Evolutionary conservation across 2,888 invertebrate genomes (phyloP), one percentile per base, ranked within the genome.

Genomic region (Nasonovia ribisnigri): DNA sequence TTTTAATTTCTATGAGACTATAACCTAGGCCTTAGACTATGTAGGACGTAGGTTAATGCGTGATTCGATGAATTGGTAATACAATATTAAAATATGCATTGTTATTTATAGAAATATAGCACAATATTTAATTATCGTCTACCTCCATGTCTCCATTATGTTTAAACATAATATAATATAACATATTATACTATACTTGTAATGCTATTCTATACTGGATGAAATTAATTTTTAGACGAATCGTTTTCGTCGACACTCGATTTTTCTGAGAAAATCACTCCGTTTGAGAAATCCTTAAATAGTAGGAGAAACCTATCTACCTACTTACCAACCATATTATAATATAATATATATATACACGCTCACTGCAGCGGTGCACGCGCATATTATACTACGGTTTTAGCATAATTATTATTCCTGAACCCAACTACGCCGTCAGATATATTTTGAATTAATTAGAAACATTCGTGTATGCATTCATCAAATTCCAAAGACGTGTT

Each of bases 401-500:
- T 77, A 77, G 77, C 77, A 77, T 77, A 77, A 77, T 77, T 77
- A 77, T 77, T 77, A 77, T 77, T 36, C 36, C 36, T 36, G 36
- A 36, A n/a, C 36, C 36, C 36, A 8, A 77, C 77, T 36, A 8
- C 77, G 77, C 36, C 36, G 20, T 77, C 20, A 77, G 77, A 77
- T 77, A 36, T 77, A 77, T 77, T 77, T 77, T 36, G 77, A 77
- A 77, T 77, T 77, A 77, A 77, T 36, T 77, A 77, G 77, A 77
- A 77, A 77, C 77, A 77, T 77, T 77, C 77, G 36, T 77, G 36
- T 77, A 36, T 36, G 77, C 77, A 77, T 77, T 42, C 77, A 77
- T 77, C 36, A 77, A 77, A 77, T 77, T 77, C 77, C 36, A 77
- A 77, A 77, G 77, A 77, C 77, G 77, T 77, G 77, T 77, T 77